Base-by-base conservation (phyloP, 2,888 invertebrate genomes). In the Strigamia crassipes region DNA sequence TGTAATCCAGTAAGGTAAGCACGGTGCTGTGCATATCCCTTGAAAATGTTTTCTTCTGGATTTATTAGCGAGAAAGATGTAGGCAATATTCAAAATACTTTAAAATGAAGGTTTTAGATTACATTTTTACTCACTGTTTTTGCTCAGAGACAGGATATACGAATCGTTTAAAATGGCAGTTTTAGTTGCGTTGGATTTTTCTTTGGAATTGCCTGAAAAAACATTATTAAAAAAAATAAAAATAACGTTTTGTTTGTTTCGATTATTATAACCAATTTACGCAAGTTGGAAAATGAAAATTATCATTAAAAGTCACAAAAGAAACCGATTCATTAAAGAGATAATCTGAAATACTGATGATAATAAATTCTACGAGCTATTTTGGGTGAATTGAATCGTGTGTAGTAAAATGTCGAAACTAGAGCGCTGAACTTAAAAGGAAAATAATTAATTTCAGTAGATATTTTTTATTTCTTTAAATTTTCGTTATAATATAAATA, bases 131-230 rank as follows among this genome's bases (percentile, higher is more conserved):
- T 66, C 27, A 66, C 66, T 66, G 5, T 66, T 66, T 27, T 66
- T 27, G 27, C 66, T 66, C 27, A 23, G 13, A 66, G 27, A 9
- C 12, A 27, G 27, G 6, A 27, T 66, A 12, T 66, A 27, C 12
- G 66, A 66, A 66, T 27, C 27, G 27, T 23, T 66, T 27, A 66
- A 12, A 27, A 66, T 27, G 9, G 66, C 66, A 66, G 66, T 10
- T 66, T 66, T 66, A 27, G 3, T 10, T 27, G 6, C 27, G 27
- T 66, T 66, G 27, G 15, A 27, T 66, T 27, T 66, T 27, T 66
- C 27, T 27, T 66, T 66, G 66, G 66, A 66, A 66, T 27, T 66
- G 21, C 66, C 66, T 66, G 66, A 66, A 66, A 27, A 27, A 2
- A 27, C 27, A 27, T 6, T 13, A 27, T 9, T n/a, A n/a, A n/a